Evolutionary conservation across 2,888 invertebrate species (phyloP), one percentile per base, ranked within the genome.

Genomic region (Melipona beecheii): DNA sequence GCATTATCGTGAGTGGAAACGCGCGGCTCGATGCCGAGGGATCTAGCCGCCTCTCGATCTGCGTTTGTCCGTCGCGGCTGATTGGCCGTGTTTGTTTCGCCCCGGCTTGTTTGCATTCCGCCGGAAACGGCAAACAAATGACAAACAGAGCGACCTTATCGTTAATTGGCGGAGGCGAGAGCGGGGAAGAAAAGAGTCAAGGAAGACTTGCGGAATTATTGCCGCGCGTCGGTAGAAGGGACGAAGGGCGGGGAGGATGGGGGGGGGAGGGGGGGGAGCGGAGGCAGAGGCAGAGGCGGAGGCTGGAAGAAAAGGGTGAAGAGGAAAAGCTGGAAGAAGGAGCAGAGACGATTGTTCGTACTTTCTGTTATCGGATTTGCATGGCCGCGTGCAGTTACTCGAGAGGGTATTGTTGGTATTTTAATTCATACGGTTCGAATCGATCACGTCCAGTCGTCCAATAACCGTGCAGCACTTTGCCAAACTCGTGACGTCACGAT

Each of bases 111-210:
- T 92, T 92, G 91, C 91, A 90, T 91, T 90, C 88, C 89, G 76
- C 87, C 83, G 83, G 86, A 87, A 88, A 85, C 73, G 86, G 89
- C 86, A 91, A 93, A 92, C 93, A 93, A 93, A 93, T 93, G 92
- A 93, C 90, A 93, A 91, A 84, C 89, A 86, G 79, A 86, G 81
- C 71, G 77, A 87, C 83, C 84, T 81, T 85, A 84, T 79, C 85
- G 85, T 89, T 89, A 89, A 89, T 89, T 89, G 86, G 81, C 82
- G 80, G 76, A 72, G 83, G 72, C 64, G 66, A 66, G 79, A 78
- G 81, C 78, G 68, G 52, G 75, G 72, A 75, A 82, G 85, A 90
- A 90, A 86, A 85, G 87, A 88, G 83, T 76, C 80, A 75, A 85
- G 85, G 79, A 82, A 86, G 89, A 89, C 85, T 88, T 76, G 83